These are phyloP conservation scores for Mesoligia furuncula DNA, from an alignment of 2,888 invertebrate genomes.

Conservation along the genomic window DNA sequence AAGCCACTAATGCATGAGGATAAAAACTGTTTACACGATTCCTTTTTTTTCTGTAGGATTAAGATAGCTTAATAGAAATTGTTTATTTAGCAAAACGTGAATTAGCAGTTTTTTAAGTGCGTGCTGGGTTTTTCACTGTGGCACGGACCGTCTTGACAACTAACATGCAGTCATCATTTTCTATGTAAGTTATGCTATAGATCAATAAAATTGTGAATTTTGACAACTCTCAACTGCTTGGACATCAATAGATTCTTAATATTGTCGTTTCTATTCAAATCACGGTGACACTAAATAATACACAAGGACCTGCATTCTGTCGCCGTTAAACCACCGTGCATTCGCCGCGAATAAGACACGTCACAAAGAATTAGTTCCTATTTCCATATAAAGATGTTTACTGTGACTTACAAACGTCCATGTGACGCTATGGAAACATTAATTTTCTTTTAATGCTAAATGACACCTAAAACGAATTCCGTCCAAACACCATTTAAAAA, in stretches of 20 bases:
- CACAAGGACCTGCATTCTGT: constrained; percentile 33
- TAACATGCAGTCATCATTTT: constrained; percentile 21
- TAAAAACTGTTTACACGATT: constrained; percentile 64
- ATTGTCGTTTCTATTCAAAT: constrained; percentile 21
- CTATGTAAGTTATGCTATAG: constrained; percentile 1
- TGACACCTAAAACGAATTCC: constrained; percentile 32
- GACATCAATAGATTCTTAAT: constrained; percentile 6
- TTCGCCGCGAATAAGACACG: constrained; percentile 22
- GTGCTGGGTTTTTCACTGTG: constrained; percentile 24
- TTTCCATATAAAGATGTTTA: constrained; percentile 36
- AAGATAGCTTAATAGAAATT: constrained; percentile 56
- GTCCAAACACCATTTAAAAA: constrained; percentile 29
- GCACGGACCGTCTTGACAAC: constrained; percentile 29
- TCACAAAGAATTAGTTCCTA: constrained; percentile 25
- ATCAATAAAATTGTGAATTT: constrained; percentile 21
- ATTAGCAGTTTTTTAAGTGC: constrained; percentile 23
- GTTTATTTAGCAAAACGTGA: constrained; percentile 48
- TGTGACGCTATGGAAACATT: constrained; percentile 25
- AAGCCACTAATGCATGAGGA: constrained; percentile 81
- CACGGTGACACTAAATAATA: constrained; percentile 1
- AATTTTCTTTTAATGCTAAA: constrained; percentile 39
- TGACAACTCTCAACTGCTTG: constrained; percentile 1
- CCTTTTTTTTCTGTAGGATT: constrained; percentile 46
- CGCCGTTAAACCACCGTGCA: constrained; percentile 14
- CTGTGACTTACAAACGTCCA: constrained; percentile 15